Evolutionary conservation across 2,888 invertebrate species (phyloP), one percentile per base, ranked within the genome.

Genomic region (Gibbula magus): DNA sequence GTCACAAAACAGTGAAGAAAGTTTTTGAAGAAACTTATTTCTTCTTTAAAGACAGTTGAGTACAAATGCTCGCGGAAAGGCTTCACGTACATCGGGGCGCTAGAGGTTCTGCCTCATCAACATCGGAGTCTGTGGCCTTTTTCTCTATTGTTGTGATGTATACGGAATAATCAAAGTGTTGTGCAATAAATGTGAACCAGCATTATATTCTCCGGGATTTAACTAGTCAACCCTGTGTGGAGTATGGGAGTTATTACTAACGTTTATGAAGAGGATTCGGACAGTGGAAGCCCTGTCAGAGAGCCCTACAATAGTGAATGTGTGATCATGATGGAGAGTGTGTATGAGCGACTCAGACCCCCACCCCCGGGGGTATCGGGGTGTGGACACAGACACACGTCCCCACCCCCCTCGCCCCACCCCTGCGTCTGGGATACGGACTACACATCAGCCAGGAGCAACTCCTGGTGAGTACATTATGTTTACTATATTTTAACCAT

Each of bases 191-290:
- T 29, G 29, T 22, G 61, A 61, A 61, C 29, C 61, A 29, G 25
- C 29, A 61, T 29, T 61, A 29, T 13, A n/a, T 20, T 61, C 61
- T 61, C 29, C 25, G 25, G 29, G 61, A 61, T 61, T 29, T 61
- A 29, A 61, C 61, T 29, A 18, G 29, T 29, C 20, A 61, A 29
- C 61, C 29, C 29, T 61, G 61, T 29, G 61, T 61, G 61, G 61
- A 61, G 61, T 61, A 61, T 61, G 61, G 61, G 61, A 61, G 61
- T 61, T 61, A 61, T 61, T 29, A 61, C 29, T 29, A 61, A 61
- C 22, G 29, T 29, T 1, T 61, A 61, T 61, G 61, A 61, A 61
- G 61, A 61, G 61, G 61, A 61, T 4, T 61, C 61, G 61, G 61
- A 61, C 61, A 61, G 16, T 29, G 29, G 20, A 22, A 61, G 16